Conservation (phyloP, 2,797 vertebrate species). For the Intellagama lesueurii region DNA sequence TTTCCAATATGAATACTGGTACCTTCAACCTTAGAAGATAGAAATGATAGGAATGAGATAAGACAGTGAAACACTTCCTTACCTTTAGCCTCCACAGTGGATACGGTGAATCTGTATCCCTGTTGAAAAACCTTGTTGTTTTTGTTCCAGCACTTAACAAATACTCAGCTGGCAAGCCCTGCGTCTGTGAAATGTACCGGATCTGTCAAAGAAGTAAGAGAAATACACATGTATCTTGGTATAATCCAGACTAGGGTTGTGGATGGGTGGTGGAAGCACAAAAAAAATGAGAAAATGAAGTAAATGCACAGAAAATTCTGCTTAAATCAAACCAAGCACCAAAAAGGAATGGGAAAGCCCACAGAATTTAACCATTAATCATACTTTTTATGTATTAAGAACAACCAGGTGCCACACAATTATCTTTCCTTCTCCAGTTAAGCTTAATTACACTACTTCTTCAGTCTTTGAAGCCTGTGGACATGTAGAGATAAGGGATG, state of each 20-base stretch:
- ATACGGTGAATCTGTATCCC: constrained; percentile 96
- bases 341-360: constrained; percentile 35
- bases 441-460: background rate
- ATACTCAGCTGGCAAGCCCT: constrained; percentile 98
- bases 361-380: background rate
- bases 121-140: constrained; percentile 99
- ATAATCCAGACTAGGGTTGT: constrained; percentile 20
- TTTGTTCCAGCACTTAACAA: constrained; percentile 98
- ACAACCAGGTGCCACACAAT: constrained; percentile 13
- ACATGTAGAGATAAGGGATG: constrained; percentile 33
- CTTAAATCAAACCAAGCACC: background rate
- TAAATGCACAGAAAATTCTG: accelerated
- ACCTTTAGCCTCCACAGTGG: constrained; percentile 99
- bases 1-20: background rate
- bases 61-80: constrained; percentile 41
- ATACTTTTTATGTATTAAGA: constrained; percentile 16
- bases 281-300: constrained; percentile 39
- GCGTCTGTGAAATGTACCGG: constrained; percentile 98
- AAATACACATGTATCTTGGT: constrained; percentile 58
- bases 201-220: constrained; percentile 85
- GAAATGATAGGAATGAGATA: constrained; percentile 12
- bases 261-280: constrained; percentile 51
- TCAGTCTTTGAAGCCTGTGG: constrained; percentile 1
- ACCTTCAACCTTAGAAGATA: background rate
- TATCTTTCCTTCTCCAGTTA: constrained; percentile 31